Base-by-base conservation (phyloP, 2,888 invertebrate species). In the Hyposoter dolosus region DNA sequence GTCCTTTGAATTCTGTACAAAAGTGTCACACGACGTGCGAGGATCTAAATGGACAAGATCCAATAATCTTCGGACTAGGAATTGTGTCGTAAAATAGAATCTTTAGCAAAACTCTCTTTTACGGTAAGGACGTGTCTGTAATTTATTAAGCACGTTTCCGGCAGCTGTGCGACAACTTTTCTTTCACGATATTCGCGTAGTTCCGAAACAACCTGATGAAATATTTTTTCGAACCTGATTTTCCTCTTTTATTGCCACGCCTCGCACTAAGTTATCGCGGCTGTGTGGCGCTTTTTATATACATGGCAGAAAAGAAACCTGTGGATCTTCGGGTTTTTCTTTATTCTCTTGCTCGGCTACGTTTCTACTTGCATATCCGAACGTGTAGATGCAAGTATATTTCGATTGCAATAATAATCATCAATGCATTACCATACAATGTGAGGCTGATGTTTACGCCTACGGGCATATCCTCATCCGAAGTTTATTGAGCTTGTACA, bases 401-500 rank as follows among this genome's bases (percentile, higher is more conserved):
- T 74, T 56, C 83, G 53, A 78, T 53, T 66, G 78, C 68, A 83
- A 82, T 85, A 85, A 85, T 66, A 78, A 82, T 82, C 69, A 78
- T 74, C 47, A 65, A 66, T 50, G 66, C 74, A 85, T 79, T 79
- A 75, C 60, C 65, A 56, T 80, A 72, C 76, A 68, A 86, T 81
- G 72, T 60, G 53, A 77, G 80, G 32, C 68, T 63, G 56, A 76
- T 83, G 76, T 83, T 80, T 76, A 72, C 63, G 80, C 68, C 68
- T 40, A 80, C 79, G 80, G 76, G 75, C 69, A 72, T 82, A 83
- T 80, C 68, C 76, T 81, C 80, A 72, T 78, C 76, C 56, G 68
- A 77, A 72, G 72, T 86, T 86, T 86, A 83, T 86, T 53, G 77
- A 77, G 83, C 79, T 71, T 69, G 66, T 77, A 56, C 47, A 60